Evolutionary conservation across 2,113 vertebrate genomes (phyloP), one percentile per base, ranked within the genome.

Genomic region (Lamprologus ornatipinnis): DNA sequence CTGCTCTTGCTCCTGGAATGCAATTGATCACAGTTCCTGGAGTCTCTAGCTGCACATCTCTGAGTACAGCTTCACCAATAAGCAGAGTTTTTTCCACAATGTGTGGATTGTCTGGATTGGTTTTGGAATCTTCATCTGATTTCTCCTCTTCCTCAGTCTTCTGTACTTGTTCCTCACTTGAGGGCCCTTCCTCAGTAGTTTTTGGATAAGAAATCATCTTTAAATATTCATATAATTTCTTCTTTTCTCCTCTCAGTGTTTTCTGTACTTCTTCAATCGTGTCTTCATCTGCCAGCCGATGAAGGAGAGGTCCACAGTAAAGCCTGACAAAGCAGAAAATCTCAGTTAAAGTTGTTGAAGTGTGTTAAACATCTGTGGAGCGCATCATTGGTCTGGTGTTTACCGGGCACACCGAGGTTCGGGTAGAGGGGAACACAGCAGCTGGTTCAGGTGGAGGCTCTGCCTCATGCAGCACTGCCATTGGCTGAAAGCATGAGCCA

Each of bases 401-500:
- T 42, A 42, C 40, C 12, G 40, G 40, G 40, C 40, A 42, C 12
- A 42, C 40, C 0, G 40, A 0, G 40, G 40, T 42, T 42, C 40
- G 13, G 12, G 40, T 42, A 42, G 40, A 42, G 40, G 42, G 12
- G 42, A 45, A 45, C 42, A 45, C 42, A 45, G 42, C 42, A 45
- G 42, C 42, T 45, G 42, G 42, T 45, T 45, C 40, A 42, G 40
- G 40, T 42, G 40, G 40, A 42, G 40, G 40, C 40, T 42, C 40
- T 42, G 40, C 35, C 9, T 37, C 35, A 37, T 37, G 35, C 35
- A 37, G 35, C 35, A 37, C 9, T 1, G 45, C 81, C 81, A 82
- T 7, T 65, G 58, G 58, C 19, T 65, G 81, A 82, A 82, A 9
- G 81, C 81, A 10, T 51, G 58, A 65, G 57, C 42, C 12, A n/a